Base-by-base conservation (phyloP, 64 coral and sea anemone genomes). In the Orbicella faveolata region DNA sequence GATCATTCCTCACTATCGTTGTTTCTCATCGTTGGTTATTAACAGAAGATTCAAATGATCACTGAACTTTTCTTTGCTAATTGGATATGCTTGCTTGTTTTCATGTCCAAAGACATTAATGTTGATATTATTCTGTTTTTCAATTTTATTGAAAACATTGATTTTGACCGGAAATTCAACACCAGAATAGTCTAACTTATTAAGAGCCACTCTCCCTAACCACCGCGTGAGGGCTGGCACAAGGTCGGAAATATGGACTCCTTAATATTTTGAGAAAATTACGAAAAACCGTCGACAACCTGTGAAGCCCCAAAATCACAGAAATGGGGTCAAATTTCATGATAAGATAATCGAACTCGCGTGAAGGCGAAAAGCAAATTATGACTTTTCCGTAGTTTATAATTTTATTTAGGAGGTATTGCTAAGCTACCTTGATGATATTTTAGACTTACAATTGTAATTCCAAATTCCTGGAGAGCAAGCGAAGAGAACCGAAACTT, bases 291-390 rank as follows among this genome's bases (percentile, higher is more conserved):
- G 62, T 64, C 4, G 6, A 64, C 62, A 15, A 19, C 62, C 75
- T 39, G 75, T 78, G 75, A 78, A 78, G 75, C 75, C 75, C 41
- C 52, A 78, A 78, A 78, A 78, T 78, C 76, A 78, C 76, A 78
- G 76, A 78, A 78, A 78, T 78, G 76, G 52, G 76, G 76, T 78
- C 76, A 78, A 78, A 80, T 75, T 75, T 64, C 61, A 7, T 61
- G 59, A 61, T 75, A 30, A 30, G 30, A 30, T 30, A 30, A 30
- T 30, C 30, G 30, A 30, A 30, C 30, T 30, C 30, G 30, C 30
- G 30, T 30, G 30, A 30, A 30, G 30, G 30, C 30, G 30, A 30
- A 30, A 30, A 30, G 30, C 30, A 41, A 41, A 41, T 41, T 41
- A 41, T 41, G 2, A 41, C 39, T 41, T 30, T 41, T 41, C 39